Evolutionary conservation across 2,888 invertebrate genomes (phyloP), one percentile per base, ranked within the genome.

Genomic region (Leptinotarsa peninsularis): DNA sequence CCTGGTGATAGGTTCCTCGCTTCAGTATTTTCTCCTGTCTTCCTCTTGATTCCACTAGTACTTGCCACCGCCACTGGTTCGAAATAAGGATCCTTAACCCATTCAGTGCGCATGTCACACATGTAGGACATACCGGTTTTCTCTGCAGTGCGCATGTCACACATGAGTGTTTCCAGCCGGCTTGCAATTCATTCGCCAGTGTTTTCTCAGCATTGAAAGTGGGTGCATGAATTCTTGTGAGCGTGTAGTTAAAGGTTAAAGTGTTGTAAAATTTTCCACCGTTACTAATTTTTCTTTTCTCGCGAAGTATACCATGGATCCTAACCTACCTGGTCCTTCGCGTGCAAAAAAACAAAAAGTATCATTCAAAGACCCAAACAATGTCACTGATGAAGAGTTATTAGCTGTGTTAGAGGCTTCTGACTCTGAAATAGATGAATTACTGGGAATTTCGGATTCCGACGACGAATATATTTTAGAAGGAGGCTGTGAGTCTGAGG

Each of bases 291-390:
- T 66, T 66, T n/a, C 13, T 67, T 67, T 43, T 49, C 17, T 33
- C 67, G 49, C 49, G 49, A 49, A 43, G 13, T 21, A 67, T 67
- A 67, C 21, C 43, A n/a, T 27, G 27, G 27, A 43, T 14, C 66
- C n/a, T 50, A 50, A 50, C 50, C 50, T 50, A 50, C 50, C 50
- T 50, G 66, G 43, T 66, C 33, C 66, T 21, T 66, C 66, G 23
- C 66, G 43, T 33, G 27, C 23, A 33, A 66, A 66, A 33, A 66
- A 66, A 33, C 21, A 27, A 43, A 66, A 27, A 66, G 43, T 66
- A n/a, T n/a, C 33, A 33, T 33, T 66, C 33, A 66, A 66, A 66
- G 43, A 66, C 66, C 66, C 66, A 66, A 66, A 66, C 23, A 63
- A 63, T 15, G 15, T 63, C 15, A 63, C 21, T 23, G n/a, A 63